A percentile compares a stretch with the other conserved stretches of the same genome.
Conservation (phyloP, 37 sponge, comb jelly and placozoan species). For the Diacarnus erythraeanus region DNA sequence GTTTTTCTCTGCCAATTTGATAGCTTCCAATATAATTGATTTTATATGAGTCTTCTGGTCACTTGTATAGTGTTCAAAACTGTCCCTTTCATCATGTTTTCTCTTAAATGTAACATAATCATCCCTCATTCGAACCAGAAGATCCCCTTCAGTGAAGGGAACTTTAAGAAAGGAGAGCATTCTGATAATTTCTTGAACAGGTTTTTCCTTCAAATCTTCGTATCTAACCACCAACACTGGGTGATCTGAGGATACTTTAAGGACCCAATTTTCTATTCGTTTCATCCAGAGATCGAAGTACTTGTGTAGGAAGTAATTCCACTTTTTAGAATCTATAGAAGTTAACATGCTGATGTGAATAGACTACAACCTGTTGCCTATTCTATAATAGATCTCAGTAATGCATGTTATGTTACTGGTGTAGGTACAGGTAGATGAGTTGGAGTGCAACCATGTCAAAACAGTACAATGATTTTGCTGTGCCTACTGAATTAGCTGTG, state of each 20-base stretch:
- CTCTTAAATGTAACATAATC: slow-evolving; percentile 14
- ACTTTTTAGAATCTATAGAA: slow-evolving; percentile 16
- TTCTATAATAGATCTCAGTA: too few species aligned
- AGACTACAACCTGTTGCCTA: too few species aligned
- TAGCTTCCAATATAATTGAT: neutral
- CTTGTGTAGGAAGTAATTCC: slow-evolving; percentile 36
- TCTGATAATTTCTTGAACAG: slow-evolving; percentile 8
- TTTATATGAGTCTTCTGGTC: slow-evolving; percentile 9
- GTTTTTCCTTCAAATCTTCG: slow-evolving; percentile 37
- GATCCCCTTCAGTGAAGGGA: slow-evolving; percentile 25
- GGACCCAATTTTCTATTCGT: slow-evolving; percentile 32
- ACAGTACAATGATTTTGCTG: too few species aligned
- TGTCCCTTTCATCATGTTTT: neutral
- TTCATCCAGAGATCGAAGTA: slow-evolving; percentile 22
- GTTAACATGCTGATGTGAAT: neutral
- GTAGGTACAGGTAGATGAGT: too few species aligned
- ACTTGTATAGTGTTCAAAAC: slow-evolving; percentile 41
- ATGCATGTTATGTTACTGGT: too few species aligned
- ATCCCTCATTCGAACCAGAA: slow-evolving; percentile 1
- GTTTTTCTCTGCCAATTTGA: neutral
- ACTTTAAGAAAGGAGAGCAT: slow-evolving; percentile 47
- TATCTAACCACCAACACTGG: slow-evolving; percentile 48
- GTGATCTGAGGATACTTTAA: neutral
- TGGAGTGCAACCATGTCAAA: too few species aligned
- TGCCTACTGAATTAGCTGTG: too few species aligned